A percentile compares a stretch with the other conserved stretches of the same genome.
Evolutionary conservation across 1,140 invertebrate genomes (phyloP).

Genomic region (Macrobrachium rosenbergii): DNA sequence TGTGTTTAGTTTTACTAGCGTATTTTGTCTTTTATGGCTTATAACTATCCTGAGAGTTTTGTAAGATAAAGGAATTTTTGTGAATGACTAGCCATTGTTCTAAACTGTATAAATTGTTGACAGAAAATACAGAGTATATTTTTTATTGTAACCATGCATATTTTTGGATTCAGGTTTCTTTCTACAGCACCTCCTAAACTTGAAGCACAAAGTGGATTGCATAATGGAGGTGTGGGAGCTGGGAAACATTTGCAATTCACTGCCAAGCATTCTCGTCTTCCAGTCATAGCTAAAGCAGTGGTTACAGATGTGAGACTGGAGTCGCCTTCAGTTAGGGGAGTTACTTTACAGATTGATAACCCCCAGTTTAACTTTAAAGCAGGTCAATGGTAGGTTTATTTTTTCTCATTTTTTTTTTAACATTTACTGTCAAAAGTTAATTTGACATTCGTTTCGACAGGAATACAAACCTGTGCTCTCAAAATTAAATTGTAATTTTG

Average conservation of each 20-base stretch:
- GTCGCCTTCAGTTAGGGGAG: slow-evolving; percentile 16
- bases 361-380: slow-evolving; percentile 30
- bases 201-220: neutral
- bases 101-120: too few species aligned
- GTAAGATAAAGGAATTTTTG: too few species aligned
- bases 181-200: slow-evolving; percentile 18
- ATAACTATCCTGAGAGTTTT: too few species aligned
- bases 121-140: too few species aligned
- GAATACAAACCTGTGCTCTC: too few species aligned
- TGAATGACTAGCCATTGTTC: too few species aligned
- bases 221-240: neutral
- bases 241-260: slow-evolving; percentile 45
- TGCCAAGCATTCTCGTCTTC: slow-evolving; percentile 17
- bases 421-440: too few species aligned
- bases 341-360: slow-evolving; percentile 31
- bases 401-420: neutral
- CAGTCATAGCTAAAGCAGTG: slow-evolving; percentile 7
- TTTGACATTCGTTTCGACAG: too few species aligned
- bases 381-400: slow-evolving; percentile 38
- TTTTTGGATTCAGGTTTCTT: slow-evolving; percentile 3
- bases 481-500: too few species aligned
- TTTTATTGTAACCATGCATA: too few species aligned
- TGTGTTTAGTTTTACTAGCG: too few species aligned
- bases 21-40: too few species aligned
- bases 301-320: slow-evolving; percentile 1